phyloP scores from a whole-genome alignment of 1,140 invertebrate species.

The Reticulitermes speratus region DNA sequence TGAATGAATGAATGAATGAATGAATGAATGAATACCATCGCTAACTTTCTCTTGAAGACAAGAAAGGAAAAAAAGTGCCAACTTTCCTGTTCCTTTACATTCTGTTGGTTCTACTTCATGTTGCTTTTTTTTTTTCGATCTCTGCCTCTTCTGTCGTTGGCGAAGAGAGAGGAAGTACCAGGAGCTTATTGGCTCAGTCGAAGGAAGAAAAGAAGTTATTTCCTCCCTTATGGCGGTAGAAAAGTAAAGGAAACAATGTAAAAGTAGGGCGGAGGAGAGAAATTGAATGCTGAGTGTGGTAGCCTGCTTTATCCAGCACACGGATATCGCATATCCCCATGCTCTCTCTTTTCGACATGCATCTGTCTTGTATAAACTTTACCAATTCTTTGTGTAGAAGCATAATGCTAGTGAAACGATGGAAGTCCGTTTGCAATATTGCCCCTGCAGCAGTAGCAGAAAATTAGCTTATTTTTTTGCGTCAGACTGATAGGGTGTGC shows the following conservation, averaged over 20 bases:
- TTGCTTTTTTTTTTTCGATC: neutral
- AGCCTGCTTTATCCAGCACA: neutral
- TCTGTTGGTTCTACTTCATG: slow-evolving; percentile 7
- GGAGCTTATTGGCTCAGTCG: neutral
- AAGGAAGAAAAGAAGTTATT: slow-evolving; percentile 10
- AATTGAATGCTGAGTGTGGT: neutral
- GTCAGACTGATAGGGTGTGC: too few species aligned
- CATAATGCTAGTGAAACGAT: too few species aligned
- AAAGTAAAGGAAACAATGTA: neutral
- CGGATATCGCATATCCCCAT: neutral
- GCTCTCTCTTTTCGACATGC: neutral
- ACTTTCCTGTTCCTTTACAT: neutral
- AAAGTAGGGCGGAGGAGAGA: neutral
- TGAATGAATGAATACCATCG: too few species aligned
- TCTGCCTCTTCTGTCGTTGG: neutral
- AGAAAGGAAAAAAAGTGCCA: neutral
- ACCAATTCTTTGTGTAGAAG: neutral
- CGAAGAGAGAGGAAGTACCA: neutral
- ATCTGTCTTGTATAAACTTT: neutral
- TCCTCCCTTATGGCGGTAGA: neutral
- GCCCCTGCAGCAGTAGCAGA: too few species aligned
- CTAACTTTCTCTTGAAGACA: too few species aligned
- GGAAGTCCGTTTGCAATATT: too few species aligned
- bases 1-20: too few species aligned
- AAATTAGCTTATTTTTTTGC: too few species aligned